Conservation (phyloP, 2,113 vertebrate species). For the Campylomormyrus numenius region DNA sequence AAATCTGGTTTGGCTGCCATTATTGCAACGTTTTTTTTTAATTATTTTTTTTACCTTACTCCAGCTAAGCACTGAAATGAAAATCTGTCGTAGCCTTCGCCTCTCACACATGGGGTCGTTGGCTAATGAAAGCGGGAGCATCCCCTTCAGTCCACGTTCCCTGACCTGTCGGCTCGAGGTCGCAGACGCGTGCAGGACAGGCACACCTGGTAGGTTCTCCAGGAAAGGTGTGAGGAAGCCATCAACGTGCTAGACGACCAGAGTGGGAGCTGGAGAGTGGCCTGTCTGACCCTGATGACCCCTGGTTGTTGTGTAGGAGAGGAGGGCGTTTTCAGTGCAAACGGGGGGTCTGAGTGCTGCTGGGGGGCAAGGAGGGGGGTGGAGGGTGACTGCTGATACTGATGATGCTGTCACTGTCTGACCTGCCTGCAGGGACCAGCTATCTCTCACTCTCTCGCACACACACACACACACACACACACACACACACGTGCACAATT, state of each 20-base stretch:
- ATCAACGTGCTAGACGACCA: not conserved
- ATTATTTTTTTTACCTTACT: not conserved
- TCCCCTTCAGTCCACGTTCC: not conserved
- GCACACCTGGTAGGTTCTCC: not conserved
- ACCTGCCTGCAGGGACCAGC: not conserved
- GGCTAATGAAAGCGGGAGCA: not conserved
- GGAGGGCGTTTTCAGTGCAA: not conserved
- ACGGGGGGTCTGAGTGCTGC: not conserved
- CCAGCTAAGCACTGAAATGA: not conserved
- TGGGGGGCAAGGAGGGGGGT: not conserved
- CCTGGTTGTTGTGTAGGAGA: not conserved
- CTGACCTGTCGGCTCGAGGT: not conserved
- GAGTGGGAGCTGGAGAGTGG: not conserved
- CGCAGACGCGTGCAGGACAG: not conserved
- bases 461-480: not conserved
- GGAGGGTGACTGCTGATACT: not conserved
- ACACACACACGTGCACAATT: not conserved
- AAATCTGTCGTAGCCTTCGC: not conserved
- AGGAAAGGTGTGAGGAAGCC: not conserved
- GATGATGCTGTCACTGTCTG: not conserved
- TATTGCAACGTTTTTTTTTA: not conserved
- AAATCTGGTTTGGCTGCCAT: not conserved
- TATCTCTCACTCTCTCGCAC: not conserved
- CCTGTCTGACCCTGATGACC: not conserved
- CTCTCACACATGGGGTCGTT: not conserved